phyloP scores from a whole-genome alignment of 1,140 invertebrate genomes.

The Sitophilus oryzae region DNA sequence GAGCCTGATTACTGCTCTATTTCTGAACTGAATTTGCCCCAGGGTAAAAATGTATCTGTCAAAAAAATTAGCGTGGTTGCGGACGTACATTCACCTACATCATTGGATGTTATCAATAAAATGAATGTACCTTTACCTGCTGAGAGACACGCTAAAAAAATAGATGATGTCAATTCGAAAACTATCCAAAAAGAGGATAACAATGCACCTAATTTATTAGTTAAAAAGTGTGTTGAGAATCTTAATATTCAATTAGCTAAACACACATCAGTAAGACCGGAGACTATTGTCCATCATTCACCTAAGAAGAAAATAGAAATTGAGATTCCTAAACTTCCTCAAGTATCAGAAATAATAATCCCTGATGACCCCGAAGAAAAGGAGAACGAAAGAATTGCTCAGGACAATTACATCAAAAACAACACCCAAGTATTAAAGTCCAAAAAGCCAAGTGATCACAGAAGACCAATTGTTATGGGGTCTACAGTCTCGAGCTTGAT shows the following conservation, averaged over 20 bases:
- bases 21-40: constrained; percentile 58
- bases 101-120: constrained; percentile 27
- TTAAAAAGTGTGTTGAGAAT: constrained; percentile 39
- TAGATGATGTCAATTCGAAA: not conserved
- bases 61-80: constrained; percentile 39
- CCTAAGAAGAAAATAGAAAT: constrained; percentile 47
- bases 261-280: constrained; percentile 28
- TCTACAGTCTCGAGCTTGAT: constrained; percentile 55
- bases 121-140: constrained; percentile 13
- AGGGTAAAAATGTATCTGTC: constrained; percentile 34
- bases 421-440: constrained; percentile 40
- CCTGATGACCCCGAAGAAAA: constrained; percentile 51
- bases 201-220: constrained; percentile 27
- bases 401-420: constrained; percentile 44
- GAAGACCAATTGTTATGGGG: constrained; percentile 46
- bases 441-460: constrained; percentile 17
- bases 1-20: constrained; percentile 61
- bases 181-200: constrained; percentile 8
- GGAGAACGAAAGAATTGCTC: constrained; percentile 35
- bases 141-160: constrained; percentile 5
- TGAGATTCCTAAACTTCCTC: constrained; percentile 55
- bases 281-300: constrained; percentile 18
- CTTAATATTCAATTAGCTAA: constrained; percentile 38
- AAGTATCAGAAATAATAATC: constrained; percentile 57
- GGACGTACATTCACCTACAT: constrained; percentile 35